Evolutionary conservation across 2,113 vertebrate species (phyloP).

Genomic region (Periophthalmodon schlosseri): DNA sequence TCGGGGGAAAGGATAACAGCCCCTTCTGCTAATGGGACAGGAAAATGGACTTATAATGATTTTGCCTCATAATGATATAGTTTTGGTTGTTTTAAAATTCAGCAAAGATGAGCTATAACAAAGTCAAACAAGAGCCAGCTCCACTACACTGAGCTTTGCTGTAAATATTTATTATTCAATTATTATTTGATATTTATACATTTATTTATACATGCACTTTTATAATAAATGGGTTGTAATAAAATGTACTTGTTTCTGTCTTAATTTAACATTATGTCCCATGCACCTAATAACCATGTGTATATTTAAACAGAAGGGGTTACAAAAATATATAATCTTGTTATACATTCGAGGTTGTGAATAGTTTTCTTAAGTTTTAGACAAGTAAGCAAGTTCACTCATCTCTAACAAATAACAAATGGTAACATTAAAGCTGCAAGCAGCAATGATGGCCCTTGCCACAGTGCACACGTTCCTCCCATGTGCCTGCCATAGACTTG

Average conservation of each 20-base stretch:
- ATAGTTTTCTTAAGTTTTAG: too few species aligned
- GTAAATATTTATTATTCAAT: conserved; percentile 1
- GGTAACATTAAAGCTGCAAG: too few species aligned
- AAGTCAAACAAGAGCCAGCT: not conserved
- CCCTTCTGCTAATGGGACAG: not conserved
- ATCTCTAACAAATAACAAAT: too few species aligned
- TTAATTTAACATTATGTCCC: too few species aligned
- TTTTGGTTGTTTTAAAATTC: not conserved
- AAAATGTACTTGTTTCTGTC: not conserved
- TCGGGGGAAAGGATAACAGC: conserved; percentile 43
- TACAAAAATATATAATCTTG: too few species aligned
- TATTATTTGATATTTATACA: conserved; percentile 39
- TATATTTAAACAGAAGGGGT: too few species aligned
- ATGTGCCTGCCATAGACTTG: too few species aligned
- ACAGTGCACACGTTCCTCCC: too few species aligned
- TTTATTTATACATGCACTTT: conserved; percentile 59
- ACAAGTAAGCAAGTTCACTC: too few species aligned
- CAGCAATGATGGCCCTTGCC: too few species aligned
- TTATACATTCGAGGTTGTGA: too few species aligned
- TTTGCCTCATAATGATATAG: not conserved
- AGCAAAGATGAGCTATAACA: not conserved
- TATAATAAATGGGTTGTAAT: conserved; percentile 49
- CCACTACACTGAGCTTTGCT: not conserved
- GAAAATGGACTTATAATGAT: not conserved
- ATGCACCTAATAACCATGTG: too few species aligned